Evolutionary conservation across 2,797 vertebrate genomes (phyloP).

Genomic region (Psittacula derbiana): DNA sequence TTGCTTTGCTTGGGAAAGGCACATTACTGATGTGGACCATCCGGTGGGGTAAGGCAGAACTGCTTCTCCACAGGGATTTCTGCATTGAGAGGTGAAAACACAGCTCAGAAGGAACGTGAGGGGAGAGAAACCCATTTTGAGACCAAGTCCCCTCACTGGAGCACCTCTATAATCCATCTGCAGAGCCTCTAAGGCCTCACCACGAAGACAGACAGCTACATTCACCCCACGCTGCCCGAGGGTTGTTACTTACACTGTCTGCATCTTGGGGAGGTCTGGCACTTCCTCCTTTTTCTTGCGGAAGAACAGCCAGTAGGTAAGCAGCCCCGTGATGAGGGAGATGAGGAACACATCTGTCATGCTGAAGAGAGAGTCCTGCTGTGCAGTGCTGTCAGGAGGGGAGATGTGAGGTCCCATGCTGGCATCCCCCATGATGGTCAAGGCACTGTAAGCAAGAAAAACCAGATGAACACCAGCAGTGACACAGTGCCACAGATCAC

Average conservation of each 20-base stretch:
- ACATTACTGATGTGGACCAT: not conserved
- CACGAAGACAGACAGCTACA: not conserved
- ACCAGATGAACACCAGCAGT: not conserved
- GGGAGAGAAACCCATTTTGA: not conserved
- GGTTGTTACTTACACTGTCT: conserved; percentile 69
- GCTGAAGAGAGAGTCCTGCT: conserved; percentile 82
- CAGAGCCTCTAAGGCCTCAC: not conserved
- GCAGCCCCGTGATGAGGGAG: conserved; percentile 83
- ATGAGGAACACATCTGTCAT: conserved; percentile 88
- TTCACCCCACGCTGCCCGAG: fast-evolving
- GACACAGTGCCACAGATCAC: not conserved
- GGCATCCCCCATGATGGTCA: conserved; percentile 73
- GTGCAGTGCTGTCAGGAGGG: conserved; percentile 7
- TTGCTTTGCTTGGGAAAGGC: not conserved
- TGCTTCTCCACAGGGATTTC: not conserved
- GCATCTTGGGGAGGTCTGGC: conserved; percentile 88
- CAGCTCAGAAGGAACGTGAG: not conserved
- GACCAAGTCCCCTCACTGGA: not conserved
- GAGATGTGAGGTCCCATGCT: conserved; percentile 52
- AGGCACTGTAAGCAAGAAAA: conserved; percentile 4
- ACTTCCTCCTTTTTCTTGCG: conserved; percentile 90
- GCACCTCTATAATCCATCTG: not conserved
- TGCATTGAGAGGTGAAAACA: fast-evolving
- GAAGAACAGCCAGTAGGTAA: conserved; percentile 92
- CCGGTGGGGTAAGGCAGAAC: not conserved